These are phyloP conservation scores for Drosophila sp. DNA, from an alignment of 1,140 invertebrate genomes.

Conservation along the genomic window DNA sequence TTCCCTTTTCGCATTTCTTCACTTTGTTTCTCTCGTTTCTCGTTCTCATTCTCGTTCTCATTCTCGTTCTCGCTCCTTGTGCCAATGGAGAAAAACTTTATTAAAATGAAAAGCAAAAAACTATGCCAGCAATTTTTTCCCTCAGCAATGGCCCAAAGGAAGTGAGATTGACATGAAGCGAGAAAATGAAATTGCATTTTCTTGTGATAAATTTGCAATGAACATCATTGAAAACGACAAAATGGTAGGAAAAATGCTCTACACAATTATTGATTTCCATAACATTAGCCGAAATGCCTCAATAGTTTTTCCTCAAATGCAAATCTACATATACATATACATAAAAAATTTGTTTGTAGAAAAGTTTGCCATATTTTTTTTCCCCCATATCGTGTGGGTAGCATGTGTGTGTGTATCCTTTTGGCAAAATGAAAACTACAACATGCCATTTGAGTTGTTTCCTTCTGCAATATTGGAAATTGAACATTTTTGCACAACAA, in stretches of 20 bases:
- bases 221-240: slow-evolving; percentile 14
- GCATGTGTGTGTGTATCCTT: not conserved
- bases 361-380: not conserved
- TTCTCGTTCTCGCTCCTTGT: slow-evolving; percentile 44
- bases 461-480: not conserved
- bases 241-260: not conserved
- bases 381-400: not conserved
- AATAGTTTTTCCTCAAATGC: not conserved
- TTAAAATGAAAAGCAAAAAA: slow-evolving; percentile 60
- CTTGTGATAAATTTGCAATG: slow-evolving; percentile 80
- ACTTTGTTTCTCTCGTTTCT: slow-evolving; percentile 39
- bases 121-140: slow-evolving; percentile 67
- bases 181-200: slow-evolving; percentile 78
- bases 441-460: slow-evolving; percentile 1
- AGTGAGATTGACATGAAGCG: slow-evolving; percentile 71
- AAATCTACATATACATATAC: slow-evolving; percentile 1
- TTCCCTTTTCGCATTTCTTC: slow-evolving; percentile 19
- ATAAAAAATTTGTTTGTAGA: slow-evolving; percentile 16
- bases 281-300: slow-evolving; percentile 5
- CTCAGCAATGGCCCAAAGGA: slow-evolving; percentile 29
- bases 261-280: slow-evolving; percentile 10
- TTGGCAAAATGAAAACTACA: not conserved
- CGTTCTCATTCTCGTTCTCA: not conserved
- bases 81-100: slow-evolving; percentile 63
- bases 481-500: slow-evolving; percentile 41